Evolutionary conservation across 2,113 vertebrate species (phyloP).

Genomic region (Bubo bubo): DNA sequence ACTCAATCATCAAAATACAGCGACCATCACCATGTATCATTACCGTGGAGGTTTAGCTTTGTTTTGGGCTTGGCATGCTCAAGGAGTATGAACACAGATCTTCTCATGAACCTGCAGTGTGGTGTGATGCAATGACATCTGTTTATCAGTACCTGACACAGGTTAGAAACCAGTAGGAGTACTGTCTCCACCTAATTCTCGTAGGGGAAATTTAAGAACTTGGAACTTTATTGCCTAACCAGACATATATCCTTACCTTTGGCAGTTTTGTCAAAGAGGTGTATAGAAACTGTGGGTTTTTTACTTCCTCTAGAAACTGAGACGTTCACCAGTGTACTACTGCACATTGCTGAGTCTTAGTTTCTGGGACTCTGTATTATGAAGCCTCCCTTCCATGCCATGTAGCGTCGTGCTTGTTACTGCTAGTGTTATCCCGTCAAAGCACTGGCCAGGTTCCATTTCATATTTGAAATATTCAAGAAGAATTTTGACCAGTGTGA

Average conservation of each 20-base stretch:
- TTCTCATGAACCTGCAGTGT: background rate
- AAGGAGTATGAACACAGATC: background rate
- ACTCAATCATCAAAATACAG: background rate
- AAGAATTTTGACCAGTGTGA: background rate
- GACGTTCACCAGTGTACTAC: background rate
- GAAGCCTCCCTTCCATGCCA: background rate
- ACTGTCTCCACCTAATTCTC: background rate
- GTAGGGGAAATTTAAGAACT: background rate
- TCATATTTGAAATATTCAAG: background rate
- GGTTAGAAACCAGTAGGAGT: background rate
- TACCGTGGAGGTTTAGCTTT: background rate
- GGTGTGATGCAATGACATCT: background rate
- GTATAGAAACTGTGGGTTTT: background rate
- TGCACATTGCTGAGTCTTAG: background rate
- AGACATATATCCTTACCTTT: background rate
- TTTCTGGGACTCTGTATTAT: background rate
- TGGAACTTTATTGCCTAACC: background rate
- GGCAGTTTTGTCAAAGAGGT: background rate
- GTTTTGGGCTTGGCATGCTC: background rate
- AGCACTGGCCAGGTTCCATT: background rate
- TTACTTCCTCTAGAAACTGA: background rate
- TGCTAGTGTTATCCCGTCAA: background rate
- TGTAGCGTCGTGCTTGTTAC: background rate
- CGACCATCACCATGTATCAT: fast-evolving
- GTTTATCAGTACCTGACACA: background rate